Evolutionary conservation across 2,797 vertebrate species (phyloP), one percentile per base, ranked within the genome.

Genomic region (Betta splendens): DNA sequence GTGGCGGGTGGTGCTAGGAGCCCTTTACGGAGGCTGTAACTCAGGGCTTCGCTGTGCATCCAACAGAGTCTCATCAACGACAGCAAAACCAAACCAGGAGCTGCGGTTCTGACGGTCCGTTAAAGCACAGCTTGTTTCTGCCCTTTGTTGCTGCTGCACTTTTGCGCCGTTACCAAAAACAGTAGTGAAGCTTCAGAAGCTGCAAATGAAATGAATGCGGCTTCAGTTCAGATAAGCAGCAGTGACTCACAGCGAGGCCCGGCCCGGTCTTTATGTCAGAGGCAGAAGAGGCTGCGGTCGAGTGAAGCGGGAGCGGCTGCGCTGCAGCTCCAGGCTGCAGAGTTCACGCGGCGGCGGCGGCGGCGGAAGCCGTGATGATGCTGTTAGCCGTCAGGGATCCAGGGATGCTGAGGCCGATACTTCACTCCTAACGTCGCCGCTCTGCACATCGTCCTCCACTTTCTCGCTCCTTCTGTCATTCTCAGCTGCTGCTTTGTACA

Each of bases 391-490:
- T n/a, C n/a, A n/a, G n/a, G n/a, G n/a, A n/a, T n/a, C n/a, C n/a
- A n/a, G n/a, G n/a, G n/a, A n/a, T 50, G 33, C 38, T 29, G 35
- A 77, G 87, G 92, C 78, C 88, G 85, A 90, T 92, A 94, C 93
- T 94, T 93, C 92, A 93, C 93, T 95, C 90, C 92, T 66, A n/a
- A 85, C 86, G 72, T 88, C 71, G 60, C 83, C 58, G 51, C 60
- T n/a, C n/a, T n/a, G n/a, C n/a, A n/a, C n/a, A n/a, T n/a, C n/a
- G n/a, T n/a, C n/a, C n/a, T n/a, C n/a, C n/a, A n/a, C n/a, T n/a
- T n/a, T n/a, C n/a, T n/a, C n/a, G n/a, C n/a, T n/a, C n/a, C n/a
- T n/a, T n/a, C n/a, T n/a, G n/a, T n/a, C n/a, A n/a, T n/a, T n/a
- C n/a, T n/a, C n/a, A n/a, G n/a, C n/a, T n/a, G n/a, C n/a, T n/a